Evolutionary conservation across 2,797 vertebrate genomes (phyloP).

Genomic region (Cryptoblepharus egeriae): DNA sequence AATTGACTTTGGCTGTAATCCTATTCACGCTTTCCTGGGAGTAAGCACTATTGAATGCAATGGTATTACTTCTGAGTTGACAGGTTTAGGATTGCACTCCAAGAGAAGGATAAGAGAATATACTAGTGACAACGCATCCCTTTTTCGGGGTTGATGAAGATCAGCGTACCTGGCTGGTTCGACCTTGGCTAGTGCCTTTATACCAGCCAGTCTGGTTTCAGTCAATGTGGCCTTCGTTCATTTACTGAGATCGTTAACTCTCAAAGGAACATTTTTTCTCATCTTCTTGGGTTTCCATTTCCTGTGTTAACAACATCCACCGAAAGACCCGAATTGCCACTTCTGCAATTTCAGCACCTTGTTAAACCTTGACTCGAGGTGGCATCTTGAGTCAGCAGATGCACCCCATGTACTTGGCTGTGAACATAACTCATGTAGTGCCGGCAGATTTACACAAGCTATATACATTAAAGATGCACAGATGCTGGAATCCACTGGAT

Average conservation of each 20-base stretch:
- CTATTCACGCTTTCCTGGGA: too few relatives aligned
- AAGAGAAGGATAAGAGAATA: not conserved
- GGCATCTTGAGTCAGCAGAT: constrained; percentile 17
- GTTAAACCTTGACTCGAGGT: constrained; percentile 16
- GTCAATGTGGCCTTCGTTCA: not conserved
- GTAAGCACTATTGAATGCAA: too few relatives aligned
- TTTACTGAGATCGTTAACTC: not conserved
- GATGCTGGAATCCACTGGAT: not conserved
- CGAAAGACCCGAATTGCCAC: not conserved
- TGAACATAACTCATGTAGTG: constrained; percentile 27
- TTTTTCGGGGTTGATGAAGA: not conserved
- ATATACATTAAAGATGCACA: constrained; percentile 18
- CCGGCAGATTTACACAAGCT: not conserved
- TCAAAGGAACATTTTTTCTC: not conserved
- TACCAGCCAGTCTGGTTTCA: not conserved
- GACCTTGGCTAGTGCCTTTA: too few relatives aligned
- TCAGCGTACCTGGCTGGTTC: not conserved
- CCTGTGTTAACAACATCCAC: not conserved
- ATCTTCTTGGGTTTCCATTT: not conserved
- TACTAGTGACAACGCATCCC: not conserved
- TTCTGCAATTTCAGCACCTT: constrained; percentile 7
- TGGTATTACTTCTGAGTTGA: too few relatives aligned
- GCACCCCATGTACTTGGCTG: not conserved
- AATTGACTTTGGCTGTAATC: too few relatives aligned
- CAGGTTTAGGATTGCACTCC: too few relatives aligned